Base-by-base conservation (phyloP, 2,797 vertebrate genomes). In the Acipenser oxyrinchus region DNA sequence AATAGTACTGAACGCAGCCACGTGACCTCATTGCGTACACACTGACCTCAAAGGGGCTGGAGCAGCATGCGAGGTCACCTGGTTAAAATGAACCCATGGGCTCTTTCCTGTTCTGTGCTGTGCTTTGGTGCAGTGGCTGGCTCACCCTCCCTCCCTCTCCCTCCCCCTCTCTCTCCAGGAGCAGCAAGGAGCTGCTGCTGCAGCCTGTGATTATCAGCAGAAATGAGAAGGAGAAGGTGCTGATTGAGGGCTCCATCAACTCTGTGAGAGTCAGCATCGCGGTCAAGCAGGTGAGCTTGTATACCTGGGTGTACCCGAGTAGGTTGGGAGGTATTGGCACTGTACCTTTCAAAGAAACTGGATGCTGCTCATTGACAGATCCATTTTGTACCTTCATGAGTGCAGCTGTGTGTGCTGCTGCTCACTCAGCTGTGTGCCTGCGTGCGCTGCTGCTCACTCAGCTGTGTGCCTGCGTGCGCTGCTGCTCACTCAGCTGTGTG, bases 181-280 rank as follows among this genome's bases (percentile, higher is more conserved):
- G 96, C 79, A 98, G 96, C 86, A 99, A 98, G 80, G 96, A 99
- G 77, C 75, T 99, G 73, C 89, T 99, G 62, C 84, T 99, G 75
- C 96, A 99, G 73, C 96, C 95, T 0, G 94, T 98, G 71, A 89
- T 97, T 76, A 94, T 99, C 81, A 99, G 95, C 84, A 93, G 96
- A 66, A 97, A 99, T 1, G 96, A 99, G 57, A 99, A 97, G 79
- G 96, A 99, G 81, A 99, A 97, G 72, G 95, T 99, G 63, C 86
- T 99, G 63, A 98, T 99, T 1, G 96, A 99, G 76, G 96, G 96
- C 51, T 99, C 96, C 72, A 96, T 99, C 83, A 99, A 99, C 84
- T 99, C 96, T 0, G 96, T 99, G 66, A 85, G 95, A 49, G 91
- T 99, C 90, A 99, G 95, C 92, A 99, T 99, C 1, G 93, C 96